Base-by-base conservation (phyloP, 2,888 invertebrate species). In the Villa cingulata region DNA sequence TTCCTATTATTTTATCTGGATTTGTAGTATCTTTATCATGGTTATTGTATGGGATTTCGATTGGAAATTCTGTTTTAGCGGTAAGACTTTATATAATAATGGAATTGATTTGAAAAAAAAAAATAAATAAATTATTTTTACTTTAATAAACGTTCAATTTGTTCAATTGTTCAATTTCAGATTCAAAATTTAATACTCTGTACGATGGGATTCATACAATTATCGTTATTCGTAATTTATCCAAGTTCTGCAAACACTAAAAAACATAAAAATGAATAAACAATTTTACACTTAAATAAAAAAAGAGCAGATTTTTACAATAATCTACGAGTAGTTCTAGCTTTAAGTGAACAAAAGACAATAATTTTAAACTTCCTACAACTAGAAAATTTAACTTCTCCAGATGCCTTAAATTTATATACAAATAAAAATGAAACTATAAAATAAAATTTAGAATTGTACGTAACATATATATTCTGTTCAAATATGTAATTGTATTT, bases 1-100 rank as follows among this genome's bases (percentile, higher is more conserved):
- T 94, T 64, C 87, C 90, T 10, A 74, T 95, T 49, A 90, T 91
- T 59, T 68, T 87, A 34, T 82, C 86, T 55, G 90, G 86, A 53
- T 77, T 87, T 29, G 59, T 88, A 7, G 88, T 92, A n/a, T 54
- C 61, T 17, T 51, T 56, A 4, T 57, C 64, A 15, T 70, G 70
- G 70, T 54, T 62, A 39, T 27, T 62, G 2, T 68, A 70, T 50
- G 70, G 64, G 3, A 50, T 68, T 17, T 64, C 68, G 4, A 61
- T 68, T 16, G 57, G 58, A 42, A 67, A 66, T 51, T 43, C 53
- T 43, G 55, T 62, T 45, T 52, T 70, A 53, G 57, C 60, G 51
- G 64, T 69, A 59, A 60, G 62, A 32, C 4, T 32, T 12, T 32
- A 32, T 32, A 9, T 12, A 12, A 32, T 12, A 32, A 32, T 32